Percentiles rank a stretch among this genome's conserved stretches.
These are phyloP conservation scores for Atta cephalotes DNA, from an alignment of 1,140 invertebrate genomes.

Conservation along the genomic window DNA sequence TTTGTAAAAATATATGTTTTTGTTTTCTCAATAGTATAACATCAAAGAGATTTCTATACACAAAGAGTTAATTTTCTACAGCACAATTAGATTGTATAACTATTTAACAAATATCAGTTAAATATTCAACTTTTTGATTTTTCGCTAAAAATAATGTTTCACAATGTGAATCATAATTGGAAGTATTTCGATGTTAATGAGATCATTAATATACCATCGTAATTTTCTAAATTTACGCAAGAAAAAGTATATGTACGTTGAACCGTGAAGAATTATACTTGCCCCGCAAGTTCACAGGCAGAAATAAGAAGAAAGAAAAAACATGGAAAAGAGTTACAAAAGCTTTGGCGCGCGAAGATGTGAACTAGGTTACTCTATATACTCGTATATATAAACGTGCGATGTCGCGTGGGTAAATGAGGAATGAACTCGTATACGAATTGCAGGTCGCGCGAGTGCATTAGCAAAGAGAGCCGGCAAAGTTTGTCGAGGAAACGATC, in stretches of 20 bases:
- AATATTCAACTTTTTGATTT: conserved; percentile 6
- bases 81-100: conserved; percentile 26
- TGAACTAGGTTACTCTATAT: conserved; percentile 34
- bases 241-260: conserved; percentile 23
- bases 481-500: conserved; percentile 40
- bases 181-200: conserved; percentile 34
- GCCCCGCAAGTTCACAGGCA: conserved; percentile 2
- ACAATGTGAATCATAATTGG: neutral
- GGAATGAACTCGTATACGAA: conserved; percentile 52
- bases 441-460: conserved; percentile 35
- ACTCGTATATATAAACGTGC: conserved; percentile 29
- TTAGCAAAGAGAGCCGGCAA: conserved; percentile 32
- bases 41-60: neutral
- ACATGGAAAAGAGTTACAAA: conserved; percentile 26
- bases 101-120: conserved; percentile 18
- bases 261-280: conserved; percentile 41
- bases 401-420: conserved; percentile 58
- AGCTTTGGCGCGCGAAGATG: conserved; percentile 1
- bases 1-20: neutral
- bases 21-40: neutral
- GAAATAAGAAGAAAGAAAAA: neutral
- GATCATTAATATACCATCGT: conserved; percentile 25
- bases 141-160: neutral
- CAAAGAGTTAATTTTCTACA: conserved; percentile 34
- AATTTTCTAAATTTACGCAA: conserved; percentile 37